Evolutionary conservation across 2,888 invertebrate species (phyloP), one percentile per base, ranked within the genome.

Genomic region (Dexiosoma caninum): DNA sequence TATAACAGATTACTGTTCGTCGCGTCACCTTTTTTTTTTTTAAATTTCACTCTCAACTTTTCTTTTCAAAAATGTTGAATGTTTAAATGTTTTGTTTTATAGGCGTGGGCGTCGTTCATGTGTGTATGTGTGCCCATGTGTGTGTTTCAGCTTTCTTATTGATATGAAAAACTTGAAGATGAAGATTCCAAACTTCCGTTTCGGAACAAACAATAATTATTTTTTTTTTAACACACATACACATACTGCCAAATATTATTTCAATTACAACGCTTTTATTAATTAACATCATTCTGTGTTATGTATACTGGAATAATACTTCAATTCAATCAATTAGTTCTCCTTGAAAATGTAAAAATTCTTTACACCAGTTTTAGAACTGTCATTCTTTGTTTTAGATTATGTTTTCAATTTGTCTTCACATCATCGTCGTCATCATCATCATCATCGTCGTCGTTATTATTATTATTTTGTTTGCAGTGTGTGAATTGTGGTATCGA

Each of bases 401-500:
- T 40, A 49, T 19, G 8, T 9, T 30, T 23, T 21, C 32, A 59
- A 62, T 62, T 72, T 53, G 12, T 67, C 49, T 57, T 42, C 37
- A 59, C 69, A 64, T 57, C 62, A 69, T 51, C 12, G 30, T 30
- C 12, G 9, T 51, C 37, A 37, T 37, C 8, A 37, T 37, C 12
- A 37, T 37, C 12, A 37, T 37, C 12, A 37, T 37, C 30, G 30
- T 74, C 69, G 44, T 77, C 69, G 55, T 62, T n/a, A n/a, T n/a
- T n/a, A n/a, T n/a, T n/a, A n/a, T n/a, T n/a, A n/a, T n/a, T n/a
- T n/a, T n/a, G n/a, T 57, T 64, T 64, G 72, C 72, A 72, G 62
- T 57, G 77, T 72, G 62, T 81, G 72, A 81, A 81, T 55, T 77
- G 64, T 55, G 69, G 77, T 46, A 60, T 76, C 59, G 23, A 53